Percentiles rank a stretch among this genome's conserved stretches.
These are phyloP conservation scores for Montipora foliosa DNA, from an alignment of 64 coral and sea anemone genomes.

Conservation along the genomic window DNA sequence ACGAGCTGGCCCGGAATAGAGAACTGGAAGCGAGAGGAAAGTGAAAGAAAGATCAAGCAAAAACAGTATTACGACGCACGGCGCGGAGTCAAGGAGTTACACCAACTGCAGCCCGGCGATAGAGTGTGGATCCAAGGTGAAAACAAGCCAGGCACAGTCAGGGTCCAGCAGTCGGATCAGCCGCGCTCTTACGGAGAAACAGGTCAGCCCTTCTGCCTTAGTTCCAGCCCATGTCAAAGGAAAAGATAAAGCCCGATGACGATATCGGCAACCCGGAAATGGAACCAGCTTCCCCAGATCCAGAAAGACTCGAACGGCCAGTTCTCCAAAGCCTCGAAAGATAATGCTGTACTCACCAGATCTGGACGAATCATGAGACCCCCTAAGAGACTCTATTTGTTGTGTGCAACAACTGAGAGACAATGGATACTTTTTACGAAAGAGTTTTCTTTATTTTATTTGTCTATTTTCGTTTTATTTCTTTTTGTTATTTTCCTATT, in stretches of 20 bases:
- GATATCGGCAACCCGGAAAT: too few relatives aligned
- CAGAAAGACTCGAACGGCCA: not conserved
- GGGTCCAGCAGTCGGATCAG: not conserved
- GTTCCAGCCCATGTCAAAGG: not conserved
- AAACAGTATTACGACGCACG: too few relatives aligned
- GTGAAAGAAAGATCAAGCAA: too few relatives aligned
- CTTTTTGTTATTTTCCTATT: too few relatives aligned
- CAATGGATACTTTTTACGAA: too few relatives aligned
- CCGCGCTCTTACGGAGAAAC: not conserved
- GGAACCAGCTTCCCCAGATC: not conserved
- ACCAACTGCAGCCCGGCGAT: not conserved
- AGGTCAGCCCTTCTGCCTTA: not conserved
- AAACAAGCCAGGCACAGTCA: not conserved
- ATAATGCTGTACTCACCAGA: not conserved
- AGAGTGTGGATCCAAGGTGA: too few relatives aligned
- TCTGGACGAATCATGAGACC: slow-evolving; percentile 2
- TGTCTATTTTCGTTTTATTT: too few relatives aligned
- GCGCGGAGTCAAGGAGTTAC: slow-evolving; percentile 5
- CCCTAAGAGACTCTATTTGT: slow-evolving; percentile 15
- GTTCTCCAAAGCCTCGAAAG: not conserved
- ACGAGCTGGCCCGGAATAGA: too few relatives aligned
- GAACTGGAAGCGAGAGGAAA: too few relatives aligned
- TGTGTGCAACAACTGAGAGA: too few relatives aligned
- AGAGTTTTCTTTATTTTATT: too few relatives aligned
- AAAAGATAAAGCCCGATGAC: not conserved